phyloP scores from a whole-genome alignment of 2,888 invertebrate species.

The Lathronympha strigana region DNA sequence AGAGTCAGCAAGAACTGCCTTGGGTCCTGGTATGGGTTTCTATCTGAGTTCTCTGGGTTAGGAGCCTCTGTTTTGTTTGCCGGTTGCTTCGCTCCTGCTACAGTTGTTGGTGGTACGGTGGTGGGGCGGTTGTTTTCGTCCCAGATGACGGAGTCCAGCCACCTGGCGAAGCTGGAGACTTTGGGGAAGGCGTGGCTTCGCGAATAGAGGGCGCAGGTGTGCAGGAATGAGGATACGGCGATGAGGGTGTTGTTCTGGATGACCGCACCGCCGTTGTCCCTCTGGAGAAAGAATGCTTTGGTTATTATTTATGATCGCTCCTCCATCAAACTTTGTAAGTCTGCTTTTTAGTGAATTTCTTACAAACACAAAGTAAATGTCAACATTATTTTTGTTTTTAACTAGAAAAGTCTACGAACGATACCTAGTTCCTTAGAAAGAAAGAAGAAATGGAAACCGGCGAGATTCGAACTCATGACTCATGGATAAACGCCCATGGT shows the following conservation, averaged over 20 bases:
- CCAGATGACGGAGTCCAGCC: constrained; percentile 76
- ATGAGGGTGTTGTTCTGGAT: constrained; percentile 74
- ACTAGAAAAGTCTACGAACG: no score
- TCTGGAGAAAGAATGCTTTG: constrained; percentile 55
- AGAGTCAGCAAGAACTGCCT: constrained; percentile 67
- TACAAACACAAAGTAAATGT: no score
- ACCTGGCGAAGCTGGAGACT: constrained; percentile 64
- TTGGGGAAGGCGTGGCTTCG: constrained; percentile 75
- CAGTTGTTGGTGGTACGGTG: constrained; percentile 44
- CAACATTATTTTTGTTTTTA: no score
- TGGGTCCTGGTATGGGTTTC: constrained; percentile 53
- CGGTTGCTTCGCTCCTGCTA: constrained; percentile 41
- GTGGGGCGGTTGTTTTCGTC: constrained; percentile 69
- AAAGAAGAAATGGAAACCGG: no score
- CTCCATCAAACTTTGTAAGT: no score
- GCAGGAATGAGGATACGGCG: constrained; percentile 66
- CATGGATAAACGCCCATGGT: no score
- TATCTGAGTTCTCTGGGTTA: constrained; percentile 42
- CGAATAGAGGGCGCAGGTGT: constrained; percentile 71
- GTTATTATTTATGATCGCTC: constrained; percentile 10
- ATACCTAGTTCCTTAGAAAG: no score
- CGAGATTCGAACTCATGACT: no score
- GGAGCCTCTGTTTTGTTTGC: constrained; percentile 51
- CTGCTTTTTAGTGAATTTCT: no score
- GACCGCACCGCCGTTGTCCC: constrained; percentile 76